A percentile compares a stretch with the other conserved stretches of the same genome.
Evolutionary conservation across 35 echinoderm and acorn worm genomes (phyloP).

Genomic region (Eucidaris tribuloides): DNA sequence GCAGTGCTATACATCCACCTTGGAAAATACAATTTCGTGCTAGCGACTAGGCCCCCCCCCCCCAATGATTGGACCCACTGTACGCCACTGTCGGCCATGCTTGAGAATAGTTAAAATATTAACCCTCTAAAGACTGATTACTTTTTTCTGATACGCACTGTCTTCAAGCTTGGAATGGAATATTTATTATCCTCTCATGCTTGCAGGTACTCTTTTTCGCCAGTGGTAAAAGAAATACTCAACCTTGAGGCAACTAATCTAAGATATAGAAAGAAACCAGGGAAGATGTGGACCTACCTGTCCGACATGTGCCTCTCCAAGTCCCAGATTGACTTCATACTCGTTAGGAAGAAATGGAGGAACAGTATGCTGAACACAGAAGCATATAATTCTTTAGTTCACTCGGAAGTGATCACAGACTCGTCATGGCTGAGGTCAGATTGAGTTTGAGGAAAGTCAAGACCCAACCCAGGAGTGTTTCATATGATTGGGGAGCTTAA

Average conservation of each 20-base stretch:
- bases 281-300: conserved; percentile 6
- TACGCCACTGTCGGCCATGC: too few relatives aligned
- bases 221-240: too few relatives aligned
- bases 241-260: conserved; percentile 2
- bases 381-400: conserved; percentile 9
- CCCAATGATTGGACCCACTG: too few relatives aligned
- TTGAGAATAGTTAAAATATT: too few relatives aligned
- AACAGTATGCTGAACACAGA: conserved; percentile 5
- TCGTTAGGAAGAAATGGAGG: conserved; percentile 28
- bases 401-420: conserved; percentile 21
- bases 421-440: conserved; percentile 5
- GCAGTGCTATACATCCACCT: too few relatives aligned
- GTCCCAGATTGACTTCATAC: conserved; percentile 37
- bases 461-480: background rate
- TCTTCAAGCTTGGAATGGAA: too few relatives aligned
- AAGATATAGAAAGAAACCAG: background rate
- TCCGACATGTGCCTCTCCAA: background rate
- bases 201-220: too few relatives aligned
- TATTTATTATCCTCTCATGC: too few relatives aligned
- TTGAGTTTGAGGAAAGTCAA: conserved; percentile 12
- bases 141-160: too few relatives aligned
- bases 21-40: too few relatives aligned
- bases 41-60: too few relatives aligned
- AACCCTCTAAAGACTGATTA: too few relatives aligned
- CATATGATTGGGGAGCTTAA: background rate